Base-by-base conservation (phyloP, 2,797 vertebrate species). In the Falco naumanni region DNA sequence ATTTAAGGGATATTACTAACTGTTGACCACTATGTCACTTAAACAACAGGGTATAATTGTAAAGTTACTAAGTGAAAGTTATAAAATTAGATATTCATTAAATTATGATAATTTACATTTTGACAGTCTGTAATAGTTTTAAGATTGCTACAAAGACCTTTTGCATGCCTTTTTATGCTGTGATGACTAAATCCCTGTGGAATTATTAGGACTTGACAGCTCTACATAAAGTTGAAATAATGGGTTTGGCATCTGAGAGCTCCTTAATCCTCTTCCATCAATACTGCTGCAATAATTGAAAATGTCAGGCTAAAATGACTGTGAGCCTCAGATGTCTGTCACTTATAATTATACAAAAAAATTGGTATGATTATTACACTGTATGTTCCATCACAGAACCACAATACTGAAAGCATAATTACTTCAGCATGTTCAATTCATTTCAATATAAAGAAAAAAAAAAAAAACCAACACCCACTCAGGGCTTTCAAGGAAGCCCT, bases 171-270 rank as follows among this genome's bases (percentile, higher is more conserved):
- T 97, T 97, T 96, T 85, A 95, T 4, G 3, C 69, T 87, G 83
- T 71, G 93, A 95, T 83, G 69, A 80, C 82, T 89, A 77, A 84
- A 90, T 91, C 76, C 21, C 82, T 76, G 70, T 24, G 45, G 93
- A 97, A 95, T 96, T 97, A 97, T 94, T 95, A 97, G 70, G 41
- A 56, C 71, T 82, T 97, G 97, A 97, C 97, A 97, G 96, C 81
- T 96, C 86, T 94, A 94, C 79, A 95, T 97, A 96, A 97, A 97
- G 76, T 91, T 97, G 87, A 97, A 97, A 97, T 97, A 98, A 98
- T 97, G 80, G 33, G 76, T 97, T 97, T 97, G 97, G 89, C 96
- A 96, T 91, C 72, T 90, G 84, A 97, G 66, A 74, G 59, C 47
- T 92, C 87, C 91, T 96, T 97, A 94, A 96, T 97, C 92, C 90